A percentile compares a stretch with the other conserved stretches of the same genome.
Conservation (phyloP, 1,140 invertebrate genomes). For the Lanistes nyassanus region DNA sequence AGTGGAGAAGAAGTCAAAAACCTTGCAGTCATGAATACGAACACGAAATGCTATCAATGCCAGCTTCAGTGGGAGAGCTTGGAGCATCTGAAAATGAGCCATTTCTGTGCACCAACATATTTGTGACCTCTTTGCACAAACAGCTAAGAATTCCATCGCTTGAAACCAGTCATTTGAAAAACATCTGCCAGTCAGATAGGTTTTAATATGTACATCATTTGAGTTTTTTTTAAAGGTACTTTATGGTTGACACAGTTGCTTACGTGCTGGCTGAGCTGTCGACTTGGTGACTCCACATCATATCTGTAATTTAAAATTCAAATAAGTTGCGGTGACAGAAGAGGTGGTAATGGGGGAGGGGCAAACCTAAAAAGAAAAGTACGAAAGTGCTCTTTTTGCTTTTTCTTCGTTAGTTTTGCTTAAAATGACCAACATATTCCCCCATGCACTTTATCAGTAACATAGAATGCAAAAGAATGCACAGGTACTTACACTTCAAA, state of each 20-base stretch:
- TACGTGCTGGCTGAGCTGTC: constrained; percentile 59
- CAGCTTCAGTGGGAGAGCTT: no score
- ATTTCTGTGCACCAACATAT: background rate
- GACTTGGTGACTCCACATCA: constrained; percentile 65
- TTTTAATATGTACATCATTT: no score
- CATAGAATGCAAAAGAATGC: background rate
- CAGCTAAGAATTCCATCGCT: background rate
- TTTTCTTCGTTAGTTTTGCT: background rate
- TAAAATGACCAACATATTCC: background rate
- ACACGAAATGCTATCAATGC: no score
- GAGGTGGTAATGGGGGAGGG: no score
- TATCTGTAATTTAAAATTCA: constrained; percentile 62
- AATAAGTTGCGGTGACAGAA: no score
- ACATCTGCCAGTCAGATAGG: background rate
- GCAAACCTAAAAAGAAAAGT: constrained; percentile 18
- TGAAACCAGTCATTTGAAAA: background rate
- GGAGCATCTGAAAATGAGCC: background rate
- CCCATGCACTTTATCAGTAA: background rate
- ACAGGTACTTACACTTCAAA: constrained; percentile 67
- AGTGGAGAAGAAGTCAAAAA: no score
- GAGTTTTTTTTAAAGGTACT: no score
- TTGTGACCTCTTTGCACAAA: background rate
- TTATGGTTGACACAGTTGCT: no score
- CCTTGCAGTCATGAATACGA: no score
- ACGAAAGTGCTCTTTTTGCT: background rate